phyloP scores from a whole-genome alignment of 2,888 invertebrate genomes.

The Perizoma affinitatum region DNA sequence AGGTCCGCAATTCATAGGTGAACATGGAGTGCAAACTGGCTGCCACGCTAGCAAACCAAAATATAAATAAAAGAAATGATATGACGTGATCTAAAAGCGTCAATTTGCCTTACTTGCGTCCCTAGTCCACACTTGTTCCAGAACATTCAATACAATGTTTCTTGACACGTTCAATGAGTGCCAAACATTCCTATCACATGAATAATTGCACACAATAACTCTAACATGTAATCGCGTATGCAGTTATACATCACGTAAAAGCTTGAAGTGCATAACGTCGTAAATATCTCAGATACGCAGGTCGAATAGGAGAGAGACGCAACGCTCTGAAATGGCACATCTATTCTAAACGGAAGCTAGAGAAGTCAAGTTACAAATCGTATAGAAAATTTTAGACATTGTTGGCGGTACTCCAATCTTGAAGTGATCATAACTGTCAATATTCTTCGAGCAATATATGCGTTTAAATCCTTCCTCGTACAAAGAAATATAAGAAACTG shows the following conservation, averaged over 20 bases:
- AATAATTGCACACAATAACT: slow-evolving; percentile 44
- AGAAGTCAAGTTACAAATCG: slow-evolving; percentile 77
- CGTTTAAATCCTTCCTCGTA: slow-evolving; percentile 61
- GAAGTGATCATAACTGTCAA: slow-evolving; percentile 84
- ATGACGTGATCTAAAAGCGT: slow-evolving; percentile 45
- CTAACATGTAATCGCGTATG: slow-evolving; percentile 41
- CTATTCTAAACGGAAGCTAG: slow-evolving; percentile 79
- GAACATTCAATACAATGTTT: slow-evolving; percentile 34
- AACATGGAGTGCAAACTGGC: slow-evolving; percentile 69
- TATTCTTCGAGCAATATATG: slow-evolving; percentile 76
- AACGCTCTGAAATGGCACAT: slow-evolving; percentile 74
- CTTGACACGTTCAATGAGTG: slow-evolving; percentile 31
- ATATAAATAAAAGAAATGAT: slow-evolving; percentile 77
- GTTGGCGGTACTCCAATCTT: slow-evolving; percentile 79
- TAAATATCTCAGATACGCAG: slow-evolving; percentile 72
- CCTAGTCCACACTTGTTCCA: slow-evolving; percentile 26
- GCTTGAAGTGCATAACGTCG: slow-evolving; percentile 64
- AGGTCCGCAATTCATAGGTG: slow-evolving; percentile 75
- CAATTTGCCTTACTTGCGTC: slow-evolving; percentile 32
- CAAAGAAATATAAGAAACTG: slow-evolving; percentile 47
- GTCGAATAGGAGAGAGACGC: slow-evolving; percentile 68
- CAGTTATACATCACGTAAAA: slow-evolving; percentile 51
- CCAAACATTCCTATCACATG: slow-evolving; percentile 34
- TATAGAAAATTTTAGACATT: slow-evolving; percentile 75
- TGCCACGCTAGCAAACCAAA: slow-evolving; percentile 69